Base-by-base conservation (phyloP, 2,888 invertebrate genomes). In the Dolomedes plantarius region DNA sequence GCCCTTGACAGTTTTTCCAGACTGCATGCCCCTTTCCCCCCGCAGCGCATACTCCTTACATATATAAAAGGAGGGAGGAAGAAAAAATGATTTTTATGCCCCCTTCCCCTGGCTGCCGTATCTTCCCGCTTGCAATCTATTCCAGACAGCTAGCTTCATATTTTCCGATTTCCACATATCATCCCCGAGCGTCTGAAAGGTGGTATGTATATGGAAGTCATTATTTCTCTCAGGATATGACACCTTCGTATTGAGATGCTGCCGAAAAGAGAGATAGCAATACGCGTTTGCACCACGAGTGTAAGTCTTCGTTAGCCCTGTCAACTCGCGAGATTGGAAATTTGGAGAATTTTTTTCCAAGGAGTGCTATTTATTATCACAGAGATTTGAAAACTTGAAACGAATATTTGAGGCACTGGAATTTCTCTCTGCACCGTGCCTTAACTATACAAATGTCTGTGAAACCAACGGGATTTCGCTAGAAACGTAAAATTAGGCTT, bases 171-270 rank as follows among this genome's bases (percentile, higher is more conserved):
- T 81, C 68, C 74, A 81, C 74, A 39, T 81, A 74, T 81, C 81
- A 74, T 81, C 73, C 62, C 68, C 79, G 64, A 32, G 41, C 29
- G 62, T 71, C n/a, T 62, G 28, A 39, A 36, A 56, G 39, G 74
- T 81, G 81, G 81, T 67, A 75, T 75, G 75, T 75, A 82, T 82
- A 82, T 82, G 69, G 82, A 82, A 82, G 82, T 82, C 82, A 82
- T 82, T 82, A 82, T 73, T 82, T 65, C 67, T 68, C 68, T 32
- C 23, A 28, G 50, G 76, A 46, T 29, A 72, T 19, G 28, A 41
- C 65, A 73, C 41, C 71, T 41, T 64, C n/a, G 28, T 36, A 7
- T 9, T 6, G 6, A 23, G 3, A 56, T 23, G 7, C 16, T 56
- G 3, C 23, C 23, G 23, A 23, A 56, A 36, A 46, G 16, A 46